Evolutionary conservation across 2,113 vertebrate species (phyloP).

Genomic region (Camelus dromedarius): DNA sequence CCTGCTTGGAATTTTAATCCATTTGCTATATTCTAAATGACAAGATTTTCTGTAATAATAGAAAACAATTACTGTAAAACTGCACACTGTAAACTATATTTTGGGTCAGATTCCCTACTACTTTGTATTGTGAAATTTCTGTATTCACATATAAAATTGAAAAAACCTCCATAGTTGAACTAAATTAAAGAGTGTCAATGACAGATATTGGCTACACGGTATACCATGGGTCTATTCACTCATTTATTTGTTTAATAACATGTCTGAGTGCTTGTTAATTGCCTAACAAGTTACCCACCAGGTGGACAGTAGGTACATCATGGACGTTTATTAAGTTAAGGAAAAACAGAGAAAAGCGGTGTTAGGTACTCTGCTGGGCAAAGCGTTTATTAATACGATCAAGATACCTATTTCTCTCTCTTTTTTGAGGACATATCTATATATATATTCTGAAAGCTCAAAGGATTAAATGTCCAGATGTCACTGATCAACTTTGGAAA

Average conservation of each 20-base stretch:
- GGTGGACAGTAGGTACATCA: neutral
- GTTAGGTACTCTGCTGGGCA: neutral
- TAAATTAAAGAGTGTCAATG: neutral
- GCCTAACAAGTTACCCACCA: neutral
- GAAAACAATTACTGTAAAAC: neutral
- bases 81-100: neutral
- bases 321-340: neutral
- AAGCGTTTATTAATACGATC: neutral
- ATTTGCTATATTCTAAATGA: neutral
- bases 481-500: neutral
- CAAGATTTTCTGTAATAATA: neutral
- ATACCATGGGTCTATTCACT: neutral
- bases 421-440: neutral
- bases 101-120: neutral
- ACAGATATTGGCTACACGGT: neutral
- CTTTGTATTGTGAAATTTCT: neutral
- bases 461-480: neutral
- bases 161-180: neutral
- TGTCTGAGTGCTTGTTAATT: neutral
- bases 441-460: neutral
- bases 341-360: neutral
- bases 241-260: neutral
- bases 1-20: neutral
- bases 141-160: neutral
- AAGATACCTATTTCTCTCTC: neutral